These are phyloP conservation scores for Callionymus lyra DNA, from an alignment of 2,113 vertebrate genomes.

Conservation along the genomic window DNA sequence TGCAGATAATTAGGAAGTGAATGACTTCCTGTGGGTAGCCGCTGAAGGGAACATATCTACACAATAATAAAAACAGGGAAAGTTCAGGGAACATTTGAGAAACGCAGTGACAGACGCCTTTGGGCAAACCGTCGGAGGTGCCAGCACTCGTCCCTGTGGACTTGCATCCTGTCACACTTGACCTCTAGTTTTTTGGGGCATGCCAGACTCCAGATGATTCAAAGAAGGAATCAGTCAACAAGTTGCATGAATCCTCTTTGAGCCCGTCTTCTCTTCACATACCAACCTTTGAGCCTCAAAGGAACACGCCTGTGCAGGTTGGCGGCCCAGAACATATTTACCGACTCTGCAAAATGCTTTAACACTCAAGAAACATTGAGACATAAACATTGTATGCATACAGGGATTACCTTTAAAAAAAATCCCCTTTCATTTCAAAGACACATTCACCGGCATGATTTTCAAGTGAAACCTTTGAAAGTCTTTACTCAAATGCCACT, in stretches of 20 bases:
- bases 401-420: constrained; percentile 1
- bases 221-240: constrained; percentile 27
- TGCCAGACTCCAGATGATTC: constrained; percentile 13
- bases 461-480: constrained; percentile 22
- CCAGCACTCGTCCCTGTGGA: not conserved
- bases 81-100: constrained; percentile 36
- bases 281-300: constrained; percentile 18
- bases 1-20: constrained; percentile 84
- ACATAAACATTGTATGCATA: not conserved
- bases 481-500: constrained; percentile 32
- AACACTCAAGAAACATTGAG: constrained; percentile 20
- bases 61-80: constrained; percentile 45
- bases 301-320: constrained; percentile 38
- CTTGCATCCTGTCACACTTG: constrained; percentile 35
- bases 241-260: constrained; percentile 9
- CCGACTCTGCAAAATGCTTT: constrained; percentile 1
- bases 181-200: constrained; percentile 24
- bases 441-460: constrained; percentile 12
- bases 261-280: constrained; percentile 14
- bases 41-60: constrained; percentile 48
- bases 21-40: constrained; percentile 78
- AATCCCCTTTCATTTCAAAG: constrained; percentile 17
- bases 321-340: constrained; percentile 16
- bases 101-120: constrained; percentile 18
- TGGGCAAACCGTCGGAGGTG: constrained; percentile 26